phyloP scores from a whole-genome alignment of 30 jellyfish, hydroid and myxozoan genomes.

The Catostylus mosaicus region DNA sequence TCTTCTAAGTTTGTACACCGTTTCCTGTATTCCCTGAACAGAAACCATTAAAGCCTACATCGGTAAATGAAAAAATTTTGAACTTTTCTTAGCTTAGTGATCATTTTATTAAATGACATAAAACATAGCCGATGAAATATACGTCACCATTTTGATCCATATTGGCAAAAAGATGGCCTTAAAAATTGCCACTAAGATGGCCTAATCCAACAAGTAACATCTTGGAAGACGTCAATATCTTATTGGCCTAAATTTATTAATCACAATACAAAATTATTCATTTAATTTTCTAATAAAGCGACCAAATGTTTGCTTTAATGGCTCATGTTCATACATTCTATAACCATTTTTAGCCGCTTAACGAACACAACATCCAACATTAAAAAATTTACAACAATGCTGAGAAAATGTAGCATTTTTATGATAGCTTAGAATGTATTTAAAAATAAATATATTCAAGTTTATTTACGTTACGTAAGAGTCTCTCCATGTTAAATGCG shows the following conservation, averaged over 20 bases:
- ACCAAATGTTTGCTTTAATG: background rate
- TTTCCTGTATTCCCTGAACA: slow-evolving; percentile 3
- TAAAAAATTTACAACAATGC: slow-evolving; percentile 62
- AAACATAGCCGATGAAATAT: too few species aligned
- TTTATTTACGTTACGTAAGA: slow-evolving; percentile 21
- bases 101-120: too few species aligned
- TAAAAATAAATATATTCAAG: slow-evolving; percentile 55
- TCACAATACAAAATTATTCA: too few species aligned
- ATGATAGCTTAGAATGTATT: slow-evolving; percentile 52
- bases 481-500: slow-evolving; percentile 1
- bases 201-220: too few species aligned
- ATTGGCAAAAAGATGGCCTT: too few species aligned
- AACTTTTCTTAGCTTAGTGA: too few species aligned
- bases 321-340: slow-evolving; percentile 1
- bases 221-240: too few species aligned
- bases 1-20: slow-evolving; percentile 74
- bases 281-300: too few species aligned
- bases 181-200: too few species aligned
- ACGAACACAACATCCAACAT: slow-evolving; percentile 62
- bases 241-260: too few species aligned
- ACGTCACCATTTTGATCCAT: too few species aligned
- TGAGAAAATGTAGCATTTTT: slow-evolving; percentile 48
- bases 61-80: too few species aligned
- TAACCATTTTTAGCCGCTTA: slow-evolving; percentile 21
- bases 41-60: slow-evolving; percentile 17